Evolutionary conservation across 2,797 vertebrate genomes (phyloP), one percentile per base, ranked within the genome.

Genomic region (Euthynnus affinis): DNA sequence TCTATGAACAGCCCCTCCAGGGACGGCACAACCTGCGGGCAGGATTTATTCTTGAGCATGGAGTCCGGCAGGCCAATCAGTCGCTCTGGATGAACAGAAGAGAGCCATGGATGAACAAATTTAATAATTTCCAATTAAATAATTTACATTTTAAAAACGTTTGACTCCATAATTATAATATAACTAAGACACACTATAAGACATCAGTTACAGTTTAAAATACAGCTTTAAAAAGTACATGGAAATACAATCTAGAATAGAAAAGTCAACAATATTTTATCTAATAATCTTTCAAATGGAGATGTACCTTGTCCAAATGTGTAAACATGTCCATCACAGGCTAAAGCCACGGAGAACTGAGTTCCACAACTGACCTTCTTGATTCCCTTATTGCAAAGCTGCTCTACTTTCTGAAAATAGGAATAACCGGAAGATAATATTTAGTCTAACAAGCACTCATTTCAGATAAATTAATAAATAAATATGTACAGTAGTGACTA

Each of bases 291-390:
- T 52, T 17, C 4, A 48, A 12, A 46, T 6, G 18, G 34, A 32
- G 70, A 53, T 15, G 17, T 93, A 96, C 96, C 96, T 95, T 96
- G 95, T 72, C 96, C 96, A 87, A 96, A 96, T 9, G 95, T 95
- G 90, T 95, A 96, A 74, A 96, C 94, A 29, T 89, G 95, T 76
- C 96, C 96, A 73, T 96, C 95, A 71, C 88, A 91, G 71, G 90
- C 92, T 84, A 96, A 80, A 15, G 88, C 95, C 72, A 95, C 95
- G 22, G 96, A 96, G 87, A 96, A 96, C 86, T 96, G 95, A 61
- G 95, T 96, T 46, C 95, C 96, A 83, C 95, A 96, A 20, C 91
- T 85, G 66, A 96, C 90, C 81, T 95, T 96, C 81, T 95, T 96
- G 12, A 96, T 92, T 66, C 96, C 91, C 83, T 94, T 96, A 82